Percentiles rank a stretch among this genome's conserved stretches.
phyloP scores from a whole-genome alignment of 2,888 invertebrate species.

The Ochropleura plecta region DNA sequence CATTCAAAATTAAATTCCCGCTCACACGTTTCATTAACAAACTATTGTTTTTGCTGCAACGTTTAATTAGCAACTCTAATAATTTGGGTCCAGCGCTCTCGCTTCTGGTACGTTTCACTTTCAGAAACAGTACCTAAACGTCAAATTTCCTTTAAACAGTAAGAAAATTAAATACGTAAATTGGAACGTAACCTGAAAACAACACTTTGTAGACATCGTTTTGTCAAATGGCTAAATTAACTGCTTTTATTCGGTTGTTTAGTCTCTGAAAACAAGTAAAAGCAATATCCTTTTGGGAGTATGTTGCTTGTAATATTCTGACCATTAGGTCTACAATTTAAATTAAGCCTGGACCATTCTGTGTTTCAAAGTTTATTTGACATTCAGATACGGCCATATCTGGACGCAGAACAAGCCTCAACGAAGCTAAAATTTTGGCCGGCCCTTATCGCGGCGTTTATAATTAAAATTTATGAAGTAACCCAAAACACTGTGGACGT shows the following conservation, averaged over 20 bases:
- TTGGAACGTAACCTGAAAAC: slow-evolving; percentile 42
- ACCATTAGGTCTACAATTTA: slow-evolving; percentile 1
- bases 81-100: slow-evolving; percentile 64
- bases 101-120: slow-evolving; percentile 60
- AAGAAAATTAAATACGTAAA: slow-evolving; percentile 56
- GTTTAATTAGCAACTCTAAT: slow-evolving; percentile 66
- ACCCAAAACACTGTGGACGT: slow-evolving; percentile 49
- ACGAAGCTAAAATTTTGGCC: slow-evolving; percentile 27
- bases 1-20: slow-evolving; percentile 41
- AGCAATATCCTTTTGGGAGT: neutral
- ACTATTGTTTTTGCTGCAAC: slow-evolving; percentile 62
- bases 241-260: slow-evolving; percentile 1
- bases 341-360: slow-evolving; percentile 5
- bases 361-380: slow-evolving; percentile 29
- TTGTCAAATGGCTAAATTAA: slow-evolving; percentile 17
- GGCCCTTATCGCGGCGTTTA: slow-evolving; percentile 41
- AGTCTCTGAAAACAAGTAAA: neutral
- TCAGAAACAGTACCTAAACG: slow-evolving; percentile 44
- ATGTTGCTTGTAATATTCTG: slow-evolving; percentile 8
- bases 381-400: slow-evolving; percentile 38
- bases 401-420: slow-evolving; percentile 39
- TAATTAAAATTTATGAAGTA: slow-evolving; percentile 55
- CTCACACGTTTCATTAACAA: slow-evolving; percentile 49
- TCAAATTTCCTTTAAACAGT: slow-evolving; percentile 48
- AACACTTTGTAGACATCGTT: slow-evolving; percentile 16